Evolutionary conservation across 2,888 invertebrate species (phyloP).

Genomic region (Agonum fuliginosum): DNA sequence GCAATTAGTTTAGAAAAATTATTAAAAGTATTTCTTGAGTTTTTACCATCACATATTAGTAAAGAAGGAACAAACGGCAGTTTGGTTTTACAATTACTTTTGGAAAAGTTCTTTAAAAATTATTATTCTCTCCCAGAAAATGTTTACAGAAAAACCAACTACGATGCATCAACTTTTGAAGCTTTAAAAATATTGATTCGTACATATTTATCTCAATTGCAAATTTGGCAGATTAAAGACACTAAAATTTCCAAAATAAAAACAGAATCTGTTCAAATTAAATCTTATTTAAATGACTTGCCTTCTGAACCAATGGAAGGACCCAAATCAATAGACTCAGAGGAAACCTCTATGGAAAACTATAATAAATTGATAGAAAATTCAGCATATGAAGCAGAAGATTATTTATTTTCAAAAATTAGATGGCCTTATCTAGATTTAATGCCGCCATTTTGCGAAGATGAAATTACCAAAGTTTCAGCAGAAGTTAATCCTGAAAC

Average conservation of each 20-base stretch:
- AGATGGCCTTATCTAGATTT: slow-evolving; percentile 74
- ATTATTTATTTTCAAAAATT: slow-evolving; percentile 72
- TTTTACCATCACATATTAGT: slow-evolving; percentile 80
- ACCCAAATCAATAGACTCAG: not conserved
- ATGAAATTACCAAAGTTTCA: slow-evolving; percentile 48
- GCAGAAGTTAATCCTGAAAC: slow-evolving; percentile 64
- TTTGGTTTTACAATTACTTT: slow-evolving; percentile 73
- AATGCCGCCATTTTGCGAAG: slow-evolving; percentile 73
- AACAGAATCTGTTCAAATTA: slow-evolving; percentile 48
- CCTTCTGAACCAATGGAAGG: not conserved
- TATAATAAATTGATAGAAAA: slow-evolving; percentile 65
- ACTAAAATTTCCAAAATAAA: slow-evolving; percentile 57
- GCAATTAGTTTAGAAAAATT: slow-evolving; percentile 72
- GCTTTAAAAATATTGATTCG: slow-evolving; percentile 79
- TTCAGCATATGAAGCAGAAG: slow-evolving; percentile 65
- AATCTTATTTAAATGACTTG: slow-evolving; percentile 41
- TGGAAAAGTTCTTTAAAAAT: slow-evolving; percentile 73
- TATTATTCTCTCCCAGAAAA: slow-evolving; percentile 69
- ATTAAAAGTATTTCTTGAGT: slow-evolving; percentile 77
- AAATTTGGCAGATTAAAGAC: slow-evolving; percentile 66
- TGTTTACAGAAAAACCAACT: slow-evolving; percentile 69
- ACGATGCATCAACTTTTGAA: slow-evolving; percentile 73
- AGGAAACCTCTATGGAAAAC: slow-evolving; percentile 63
- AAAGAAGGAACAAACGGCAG: slow-evolving; percentile 73
- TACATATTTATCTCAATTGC: slow-evolving; percentile 75